Base-by-base conservation (phyloP, 2,888 invertebrate genomes). In the Lochmaea crataegi region DNA sequence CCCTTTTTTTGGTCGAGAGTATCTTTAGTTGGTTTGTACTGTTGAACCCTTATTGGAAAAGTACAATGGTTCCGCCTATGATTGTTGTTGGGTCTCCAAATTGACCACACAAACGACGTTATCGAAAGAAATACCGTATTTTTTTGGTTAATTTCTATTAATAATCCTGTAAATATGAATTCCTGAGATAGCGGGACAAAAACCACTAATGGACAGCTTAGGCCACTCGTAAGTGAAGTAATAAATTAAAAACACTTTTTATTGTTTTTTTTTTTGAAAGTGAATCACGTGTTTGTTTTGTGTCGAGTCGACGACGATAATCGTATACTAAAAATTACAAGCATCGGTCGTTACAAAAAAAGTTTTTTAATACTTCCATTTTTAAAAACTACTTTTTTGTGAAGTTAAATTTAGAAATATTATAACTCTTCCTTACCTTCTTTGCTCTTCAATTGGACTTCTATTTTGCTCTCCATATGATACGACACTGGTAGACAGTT, bases 161-260 rank as follows among this genome's bases (percentile, higher is more conserved):
- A 73, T 75, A 75, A 71, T 73, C 67, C 58, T 75, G 75, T 75
- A 71, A 68, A 73, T 73, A 73, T 69, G 72, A 73, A 73, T 75
- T 75, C 73, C 65, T 58, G 10, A 71, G 75, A 75, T 75, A 71
- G 71, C 58, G 26, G 63, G 10, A 41, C 22, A 18, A 61, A 58
- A 71, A 65, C 68, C 71, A 74, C 71, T 74, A 74, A 74, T 74
- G 74, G 74, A 74, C 58, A 66, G 42, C 58, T 56, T 64, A 32
- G 68, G 61, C 56, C 60, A 63, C 42, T 63, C 16, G 48, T 69
- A 67, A 67, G 70, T 51, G n/a, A 57, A 22, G 56, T 58, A 45
- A 68, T 68, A 68, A 68, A 71, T 74, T 65, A 64, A 61, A 74
- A 65, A 60, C n/a, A 41, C 71, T 51, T 51, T 58, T 60, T 38